Evolutionary conservation across 2,888 invertebrate genomes (phyloP).

Genomic region (Entomobrya proxima): DNA sequence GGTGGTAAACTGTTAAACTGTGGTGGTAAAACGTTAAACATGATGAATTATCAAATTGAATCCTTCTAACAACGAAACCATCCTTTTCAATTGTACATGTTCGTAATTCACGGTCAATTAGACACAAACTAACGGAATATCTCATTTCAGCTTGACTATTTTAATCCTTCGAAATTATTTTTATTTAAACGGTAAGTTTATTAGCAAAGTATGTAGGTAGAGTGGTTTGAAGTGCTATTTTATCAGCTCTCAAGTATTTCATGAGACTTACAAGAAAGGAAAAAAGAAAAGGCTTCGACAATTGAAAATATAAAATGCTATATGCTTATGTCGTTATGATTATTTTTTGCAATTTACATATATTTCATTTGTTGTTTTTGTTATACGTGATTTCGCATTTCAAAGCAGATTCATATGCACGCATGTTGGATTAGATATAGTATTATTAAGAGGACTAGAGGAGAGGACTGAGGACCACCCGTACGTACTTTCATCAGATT

Average conservation of each 20-base stretch:
- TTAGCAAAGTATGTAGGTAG: background rate
- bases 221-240: constrained; percentile 16
- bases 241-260: too few species aligned
- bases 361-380: too few species aligned
- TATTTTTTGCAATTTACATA: constrained; percentile 1
- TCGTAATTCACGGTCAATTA: constrained; percentile 6
- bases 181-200: background rate
- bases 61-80: too few species aligned
- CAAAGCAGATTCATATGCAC: background rate
- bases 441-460: too few species aligned
- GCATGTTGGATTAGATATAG: too few species aligned
- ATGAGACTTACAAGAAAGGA: background rate
- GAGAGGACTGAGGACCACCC: constrained; percentile 57
- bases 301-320: background rate
- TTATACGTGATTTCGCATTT: background rate
- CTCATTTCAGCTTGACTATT: background rate
- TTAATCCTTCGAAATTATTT: background rate
- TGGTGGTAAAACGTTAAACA: background rate
- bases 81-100: background rate
- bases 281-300: constrained; percentile 8
- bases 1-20: too few species aligned
- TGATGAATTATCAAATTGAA: too few species aligned
- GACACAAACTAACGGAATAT: constrained; percentile 17
- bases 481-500: constrained; percentile 13
- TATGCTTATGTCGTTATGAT: background rate